These are phyloP conservation scores for Proisotoma minuta DNA, from an alignment of 2,888 invertebrate species.

Conservation along the genomic window DNA sequence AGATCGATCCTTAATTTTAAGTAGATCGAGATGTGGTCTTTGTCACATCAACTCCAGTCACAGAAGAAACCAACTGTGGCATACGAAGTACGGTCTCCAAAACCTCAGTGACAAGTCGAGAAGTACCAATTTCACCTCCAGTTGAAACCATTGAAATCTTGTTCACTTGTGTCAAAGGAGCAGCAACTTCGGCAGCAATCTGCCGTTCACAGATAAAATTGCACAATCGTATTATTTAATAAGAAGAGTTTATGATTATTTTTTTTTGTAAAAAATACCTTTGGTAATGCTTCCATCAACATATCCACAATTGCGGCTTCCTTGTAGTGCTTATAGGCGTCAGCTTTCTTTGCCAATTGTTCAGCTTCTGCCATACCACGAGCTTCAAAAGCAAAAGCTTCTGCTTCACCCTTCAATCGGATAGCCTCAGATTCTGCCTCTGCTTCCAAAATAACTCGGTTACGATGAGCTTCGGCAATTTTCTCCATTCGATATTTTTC, in stretches of 20 bases:
- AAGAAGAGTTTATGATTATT: not conserved
- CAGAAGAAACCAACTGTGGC: constrained; percentile 80
- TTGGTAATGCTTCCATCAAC: constrained; percentile 90
- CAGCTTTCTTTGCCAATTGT: constrained; percentile 95
- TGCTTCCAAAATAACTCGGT: constrained; percentile 85
- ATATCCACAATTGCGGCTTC: constrained; percentile 94
- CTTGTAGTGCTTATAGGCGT: constrained; percentile 94
- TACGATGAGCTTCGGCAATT: constrained; percentile 85
- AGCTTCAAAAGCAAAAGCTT: constrained; percentile 87
- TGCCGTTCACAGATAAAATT: constrained; percentile 51
- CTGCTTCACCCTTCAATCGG: constrained; percentile 78
- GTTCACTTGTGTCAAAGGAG: constrained; percentile 87
- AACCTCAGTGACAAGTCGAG: constrained; percentile 90
- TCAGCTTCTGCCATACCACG: constrained; percentile 94
- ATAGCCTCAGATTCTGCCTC: constrained; percentile 91
- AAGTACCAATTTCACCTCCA: constrained; percentile 85
- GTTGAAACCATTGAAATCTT: constrained; percentile 96
- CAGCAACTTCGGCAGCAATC: constrained; percentile 95
- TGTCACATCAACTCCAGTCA: constrained; percentile 87
- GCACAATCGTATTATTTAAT: not conserved
- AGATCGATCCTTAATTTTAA: not conserved
- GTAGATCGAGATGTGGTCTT: constrained; percentile 21
- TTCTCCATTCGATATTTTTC: constrained; percentile 87
- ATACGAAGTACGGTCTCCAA: constrained; percentile 87
- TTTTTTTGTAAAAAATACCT: constrained; percentile 52